Percentiles rank a stretch among this genome's conserved stretches.
These are phyloP conservation scores for Schizopygopsis pylzovi DNA, from an alignment of 2,797 vertebrate species.

Conservation along the genomic window DNA sequence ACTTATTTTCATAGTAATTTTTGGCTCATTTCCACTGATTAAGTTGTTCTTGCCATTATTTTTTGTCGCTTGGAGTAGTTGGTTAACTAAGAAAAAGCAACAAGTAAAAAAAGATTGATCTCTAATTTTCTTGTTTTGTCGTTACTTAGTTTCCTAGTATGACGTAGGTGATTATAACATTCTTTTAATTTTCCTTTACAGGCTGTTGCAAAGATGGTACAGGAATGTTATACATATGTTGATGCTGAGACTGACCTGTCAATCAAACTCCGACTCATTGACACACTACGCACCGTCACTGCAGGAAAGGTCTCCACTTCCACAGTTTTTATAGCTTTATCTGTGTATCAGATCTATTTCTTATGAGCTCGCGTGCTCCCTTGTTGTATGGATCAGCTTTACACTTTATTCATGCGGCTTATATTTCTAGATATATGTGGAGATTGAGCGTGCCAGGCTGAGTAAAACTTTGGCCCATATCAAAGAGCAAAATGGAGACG, in stretches of 20 bases:
- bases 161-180: neutral
- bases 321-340: neutral
- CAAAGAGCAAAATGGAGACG: conserved; percentile 93
- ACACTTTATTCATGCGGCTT: neutral
- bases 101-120: neutral
- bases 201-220: conserved; percentile 99
- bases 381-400: neutral
- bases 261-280: conserved; percentile 93
- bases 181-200: conserved; percentile 63
- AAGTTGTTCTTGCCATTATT: neutral
- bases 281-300: conserved; percentile 94
- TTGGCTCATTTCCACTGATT: neutral
- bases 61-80: neutral
- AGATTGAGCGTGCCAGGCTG: conserved; percentile 95
- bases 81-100: neutral
- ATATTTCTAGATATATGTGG: conserved; percentile 91
- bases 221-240: conserved; percentile 95
- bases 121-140: neutral
- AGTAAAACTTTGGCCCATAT: conserved; percentile 93
- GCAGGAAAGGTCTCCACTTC: conserved; percentile 90
- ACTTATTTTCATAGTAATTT: neutral
- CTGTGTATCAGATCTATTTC: neutral
- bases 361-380: neutral
- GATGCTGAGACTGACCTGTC: conserved; percentile 89
- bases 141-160: neutral